Conservation (phyloP, 1,140 invertebrate species). For the Lordiphosa stackelbergi region DNA sequence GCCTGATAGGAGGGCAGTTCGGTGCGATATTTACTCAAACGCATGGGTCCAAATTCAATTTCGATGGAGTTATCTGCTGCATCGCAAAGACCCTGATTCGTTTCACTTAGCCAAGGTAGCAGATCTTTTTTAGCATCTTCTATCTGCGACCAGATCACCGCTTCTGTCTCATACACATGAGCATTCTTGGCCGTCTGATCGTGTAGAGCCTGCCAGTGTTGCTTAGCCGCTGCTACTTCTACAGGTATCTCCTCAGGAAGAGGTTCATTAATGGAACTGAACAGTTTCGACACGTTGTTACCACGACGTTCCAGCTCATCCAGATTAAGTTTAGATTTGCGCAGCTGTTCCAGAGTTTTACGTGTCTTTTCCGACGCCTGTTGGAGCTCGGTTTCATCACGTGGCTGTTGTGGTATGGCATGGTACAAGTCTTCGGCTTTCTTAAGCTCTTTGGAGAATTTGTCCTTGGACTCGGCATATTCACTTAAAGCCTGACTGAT, state of each 20-base stretch:
- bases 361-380: constrained; percentile 85
- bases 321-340: constrained; percentile 85
- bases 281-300: constrained; percentile 84
- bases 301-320: constrained; percentile 87
- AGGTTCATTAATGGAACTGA: constrained; percentile 86
- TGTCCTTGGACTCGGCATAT: constrained; percentile 84
- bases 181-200: constrained; percentile 84
- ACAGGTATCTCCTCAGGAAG: constrained; percentile 82
- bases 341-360: constrained; percentile 84
- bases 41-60: constrained; percentile 86
- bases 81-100: constrained; percentile 85
- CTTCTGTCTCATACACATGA: constrained; percentile 90
- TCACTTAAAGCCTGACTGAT: constrained; percentile 86
- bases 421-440: constrained; percentile 78
- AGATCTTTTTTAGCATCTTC: constrained; percentile 90
- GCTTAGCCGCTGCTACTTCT: constrained; percentile 81
- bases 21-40: constrained; percentile 89
- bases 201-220: constrained; percentile 86
- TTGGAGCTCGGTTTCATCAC: constrained; percentile 78
- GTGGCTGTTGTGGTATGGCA: constrained; percentile 61
- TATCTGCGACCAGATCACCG: constrained; percentile 94
- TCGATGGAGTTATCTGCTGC: constrained; percentile 87
- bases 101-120: constrained; percentile 89
- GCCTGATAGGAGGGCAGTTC: constrained; percentile 88
- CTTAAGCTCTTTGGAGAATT: constrained; percentile 83